Base-by-base conservation (phyloP, 2,888 invertebrate species). In the Spodoptera exigua region DNA sequence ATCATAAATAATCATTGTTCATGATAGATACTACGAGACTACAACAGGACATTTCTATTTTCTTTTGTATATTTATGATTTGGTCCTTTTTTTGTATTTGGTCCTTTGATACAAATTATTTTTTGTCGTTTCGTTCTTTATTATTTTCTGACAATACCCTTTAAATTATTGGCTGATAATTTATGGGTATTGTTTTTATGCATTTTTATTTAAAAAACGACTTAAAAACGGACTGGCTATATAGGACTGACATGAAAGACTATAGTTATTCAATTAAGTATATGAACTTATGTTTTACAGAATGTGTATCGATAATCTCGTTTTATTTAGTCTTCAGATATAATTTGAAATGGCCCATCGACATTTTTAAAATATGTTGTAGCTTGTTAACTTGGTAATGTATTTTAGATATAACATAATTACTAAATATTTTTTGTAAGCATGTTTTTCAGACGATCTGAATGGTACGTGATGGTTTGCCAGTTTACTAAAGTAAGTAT, bases 91-190 rank as follows among this genome's bases (percentile, higher is more conserved):
- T 44, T 17, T 34, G 11, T 51, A 32, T 54, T 56, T 52, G 17
- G 62, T 56, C 60, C 45, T 14, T 77, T 54, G 13, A 7, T 27
- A 35, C 9, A 51, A 12, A 13, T 46, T 14, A 44, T 40, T 49
- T 49, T 54, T 41, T 44, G n/a, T 37, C 27, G 12, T 44, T 41
- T 17, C 4, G 0, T 34, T 44, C 9, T 41, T 13, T 5, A 0
- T 27, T 60, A 2, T 46, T 4, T 12, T 45, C 62, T 39, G 12
- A 27, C n/a, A 71, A 79, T 86, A 36, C 77, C 57, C 78, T 70
- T 78, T 79, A 81, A 85, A 83, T 83, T 84, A 77, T 80, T 87
- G 88, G 89, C 89, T 88, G 84, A 78, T 86, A 82, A 82, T 86
- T 86, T 82, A 66, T 76, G 78, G 62, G 80, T 72, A 79, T 85